A percentile compares a stretch with the other conserved stretches of the same genome.
These are phyloP conservation scores for Nannospalax galili DNA, from an alignment of 2,113 vertebrate species.

Conservation along the genomic window DNA sequence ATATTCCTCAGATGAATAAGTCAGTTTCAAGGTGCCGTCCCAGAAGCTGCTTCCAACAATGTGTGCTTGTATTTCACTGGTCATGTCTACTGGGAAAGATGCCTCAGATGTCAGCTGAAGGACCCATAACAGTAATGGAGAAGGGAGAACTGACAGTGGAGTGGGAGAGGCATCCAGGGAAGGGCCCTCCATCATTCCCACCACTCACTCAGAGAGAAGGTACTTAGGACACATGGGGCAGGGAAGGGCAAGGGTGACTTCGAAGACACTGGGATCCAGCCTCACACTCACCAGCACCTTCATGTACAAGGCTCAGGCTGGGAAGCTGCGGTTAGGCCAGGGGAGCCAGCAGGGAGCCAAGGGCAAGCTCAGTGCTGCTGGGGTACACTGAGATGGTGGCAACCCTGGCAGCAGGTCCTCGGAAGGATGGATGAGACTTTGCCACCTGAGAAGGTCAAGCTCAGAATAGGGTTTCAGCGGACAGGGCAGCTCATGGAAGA, in stretches of 20 bases:
- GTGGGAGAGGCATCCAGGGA: background rate
- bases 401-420: background rate
- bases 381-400: background rate
- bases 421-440: background rate
- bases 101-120: background rate
- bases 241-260: background rate
- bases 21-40: background rate
- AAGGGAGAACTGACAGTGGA: background rate
- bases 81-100: background rate
- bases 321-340: background rate
- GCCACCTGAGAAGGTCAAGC: background rate
- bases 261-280: fast-evolving
- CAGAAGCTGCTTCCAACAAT: background rate
- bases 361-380: background rate
- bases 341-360: too few relatives aligned
- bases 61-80: background rate
- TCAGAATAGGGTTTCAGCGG: too few relatives aligned
- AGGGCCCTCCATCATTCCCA: background rate
- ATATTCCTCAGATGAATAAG: background rate
- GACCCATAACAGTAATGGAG: background rate
- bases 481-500: too few relatives aligned
- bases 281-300: background rate
- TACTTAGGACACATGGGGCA: background rate
- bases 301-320: too few relatives aligned
- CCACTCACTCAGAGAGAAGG: background rate